Base-by-base conservation (phyloP, 1,140 invertebrate species). In the Hydropsyche tenuis region DNA sequence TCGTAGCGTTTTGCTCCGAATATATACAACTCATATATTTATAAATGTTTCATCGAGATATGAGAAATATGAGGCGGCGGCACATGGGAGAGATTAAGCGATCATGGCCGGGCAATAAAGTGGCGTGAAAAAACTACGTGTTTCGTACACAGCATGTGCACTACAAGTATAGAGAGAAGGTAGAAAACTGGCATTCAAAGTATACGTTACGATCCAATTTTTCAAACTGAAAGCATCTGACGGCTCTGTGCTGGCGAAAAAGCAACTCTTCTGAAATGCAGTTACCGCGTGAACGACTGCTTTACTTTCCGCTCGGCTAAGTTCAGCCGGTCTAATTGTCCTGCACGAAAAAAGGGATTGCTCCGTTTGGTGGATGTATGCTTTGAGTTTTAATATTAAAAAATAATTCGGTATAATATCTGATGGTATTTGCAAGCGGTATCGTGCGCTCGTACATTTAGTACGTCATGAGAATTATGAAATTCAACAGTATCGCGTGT, bases 61-160 rank as follows among this genome's bases (percentile, higher is more conserved):
- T 66, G 63, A 66, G 42, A 68, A 68, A 68, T 68, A 68, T 68
- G 42, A 25, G 12, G 16, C 45, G 20, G 20, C 22, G 25, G 65
- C 37, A 68, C 42, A 68, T 68, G 65, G 65, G 42, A 48, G 65
- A 68, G 65, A 68, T 68, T 68, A 68, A 68, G 45, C 65, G 65
- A 68, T 68, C 42, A 48, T 68, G 22, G 7, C 45, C 20, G 5
- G 37, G 45, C 56, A 43, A 68, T 43, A 68, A 68, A 68, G 42
- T 68, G 65, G 23, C 45, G 65, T 48, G 43, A 16, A 68, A 48
- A 68, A 68, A 68, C 18, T 16, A 45, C 27, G 9, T 22, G 20
- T 3, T 37, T 53, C n/a, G 9, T 53, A 18, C 48, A 18, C 48
- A 37, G 30, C 30, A 4, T 25, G 23, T 62, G 56, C 20, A 62